Percentiles rank a stretch among this genome's conserved stretches.
phyloP scores from a whole-genome alignment of 2,113 vertebrate genomes.

The Typhlomys cinereus region DNA sequence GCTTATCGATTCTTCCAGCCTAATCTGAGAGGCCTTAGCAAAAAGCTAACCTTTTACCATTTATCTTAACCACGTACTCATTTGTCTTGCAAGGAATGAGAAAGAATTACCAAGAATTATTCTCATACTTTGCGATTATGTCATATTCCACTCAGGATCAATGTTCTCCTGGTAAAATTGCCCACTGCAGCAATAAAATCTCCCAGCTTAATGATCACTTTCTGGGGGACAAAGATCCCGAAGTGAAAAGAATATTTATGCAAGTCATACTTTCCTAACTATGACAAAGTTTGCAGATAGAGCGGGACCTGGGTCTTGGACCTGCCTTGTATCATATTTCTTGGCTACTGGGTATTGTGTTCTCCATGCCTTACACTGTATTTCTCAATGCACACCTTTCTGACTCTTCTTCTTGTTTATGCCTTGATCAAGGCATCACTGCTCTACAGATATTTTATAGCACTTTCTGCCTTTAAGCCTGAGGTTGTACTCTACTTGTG shows the following conservation, averaged over 20 bases:
- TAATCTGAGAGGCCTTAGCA: not conserved
- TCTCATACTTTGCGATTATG: not conserved
- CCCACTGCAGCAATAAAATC: not conserved
- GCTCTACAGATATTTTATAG: not conserved
- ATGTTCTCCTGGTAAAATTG: not conserved
- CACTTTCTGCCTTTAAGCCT: not conserved
- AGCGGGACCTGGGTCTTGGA: no score
- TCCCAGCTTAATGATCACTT: not conserved
- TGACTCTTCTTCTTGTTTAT: not conserved
- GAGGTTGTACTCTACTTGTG: not conserved
- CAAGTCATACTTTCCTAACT: slow-evolving; percentile 17
- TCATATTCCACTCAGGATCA: not conserved
- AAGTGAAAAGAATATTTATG: slow-evolving; percentile 25
- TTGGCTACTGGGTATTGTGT: not conserved
- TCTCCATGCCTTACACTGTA: not conserved
- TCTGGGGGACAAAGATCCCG: not conserved
- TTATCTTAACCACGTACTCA: not conserved
- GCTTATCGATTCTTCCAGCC: no score
- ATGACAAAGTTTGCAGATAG: not conserved
- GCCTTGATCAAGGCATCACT: not conserved
- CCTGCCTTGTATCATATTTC: not conserved
- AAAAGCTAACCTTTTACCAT: not conserved
- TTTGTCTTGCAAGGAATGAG: not conserved
- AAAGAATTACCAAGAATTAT: not conserved
- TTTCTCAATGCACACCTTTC: not conserved